Evolutionary conservation across 1,140 invertebrate genomes (phyloP), one percentile per base, ranked within the genome.

Genomic region (Conus betulinus): DNA sequence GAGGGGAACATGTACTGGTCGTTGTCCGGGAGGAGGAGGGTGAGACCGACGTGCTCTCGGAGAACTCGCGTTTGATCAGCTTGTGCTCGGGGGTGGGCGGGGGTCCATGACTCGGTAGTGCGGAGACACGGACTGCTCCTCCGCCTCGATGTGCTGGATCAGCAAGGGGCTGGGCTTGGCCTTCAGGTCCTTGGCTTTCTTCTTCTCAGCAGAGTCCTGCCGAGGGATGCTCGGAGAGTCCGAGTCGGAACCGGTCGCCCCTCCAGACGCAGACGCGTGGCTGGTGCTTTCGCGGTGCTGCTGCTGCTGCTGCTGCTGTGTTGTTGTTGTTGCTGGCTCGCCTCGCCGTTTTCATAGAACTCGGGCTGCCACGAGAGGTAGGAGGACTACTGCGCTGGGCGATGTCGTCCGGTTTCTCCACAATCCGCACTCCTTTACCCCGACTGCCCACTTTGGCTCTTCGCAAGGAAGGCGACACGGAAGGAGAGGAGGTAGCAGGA

Each of bases 61-160:
- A 94, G 88, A 94, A 94, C 81, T 94, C 93, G 6, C 94, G 84
- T 53, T 93, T 94, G 63, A 93, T 92, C 11, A 91, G 90, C 84
- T 93, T 93, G 20, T 91, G 91, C 87, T 93, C 5, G 94, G 94
- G 71, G 93, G 94, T 15, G 93, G 92, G 2, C 93, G 94, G 5
- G 94, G 94, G 85, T 94, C 93, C 85, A 94, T 89, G 7, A 94
- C 93, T 87, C 92, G 92, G 85, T 94, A 94, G 76, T 93, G 93
- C 17, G 94, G 94, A 1, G 94, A 94, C 53, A 93, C 90, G 23
- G 89, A 91, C 51, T 93, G 91, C 81, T 94, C 94, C 63, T 94
- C 93, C 11, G 91, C 67, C 79, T 94, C 94, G 39, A 94, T 92
- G 89, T 94, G 92, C 85, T 91, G 90, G 17, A 94, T 92, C 2